Percentiles rank a stretch among this genome's conserved stretches.
phyloP scores from a whole-genome alignment of 35 echinoderm and acorn worm genomes.

The Amphiura filiformis region DNA sequence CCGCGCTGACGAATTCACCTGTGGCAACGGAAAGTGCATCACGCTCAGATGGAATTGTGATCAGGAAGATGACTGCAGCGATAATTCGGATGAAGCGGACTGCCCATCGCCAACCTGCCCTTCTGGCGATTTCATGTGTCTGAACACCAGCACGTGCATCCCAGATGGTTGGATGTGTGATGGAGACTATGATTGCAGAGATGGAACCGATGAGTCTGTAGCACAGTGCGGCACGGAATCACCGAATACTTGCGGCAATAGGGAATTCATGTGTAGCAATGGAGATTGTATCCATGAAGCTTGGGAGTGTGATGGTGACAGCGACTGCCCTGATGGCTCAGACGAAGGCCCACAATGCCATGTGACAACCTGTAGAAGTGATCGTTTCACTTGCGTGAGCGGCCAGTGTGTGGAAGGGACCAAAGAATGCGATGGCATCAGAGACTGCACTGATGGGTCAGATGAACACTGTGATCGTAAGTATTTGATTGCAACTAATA shows the following conservation, averaged over 20 bases:
- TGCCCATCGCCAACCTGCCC: constrained; percentile 55
- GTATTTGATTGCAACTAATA: too few relatives aligned
- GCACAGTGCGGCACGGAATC: background rate
- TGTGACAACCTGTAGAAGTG: constrained; percentile 50
- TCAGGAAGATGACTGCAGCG: constrained; percentile 65
- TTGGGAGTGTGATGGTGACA: constrained; percentile 75
- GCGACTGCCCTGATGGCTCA: constrained; percentile 60
- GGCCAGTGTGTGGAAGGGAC: constrained; percentile 33
- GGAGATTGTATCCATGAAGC: constrained; percentile 66
- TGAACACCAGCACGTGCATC: constrained; percentile 50
- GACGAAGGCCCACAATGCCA: constrained; percentile 57
- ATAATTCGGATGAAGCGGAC: constrained; percentile 55
- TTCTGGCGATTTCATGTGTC: constrained; percentile 57
- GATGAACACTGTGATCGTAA: constrained; percentile 65
- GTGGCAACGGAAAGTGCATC: constrained; percentile 71
- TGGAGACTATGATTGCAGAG: constrained; percentile 52
- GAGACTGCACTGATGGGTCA: constrained; percentile 51
- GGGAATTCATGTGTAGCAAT: constrained; percentile 44
- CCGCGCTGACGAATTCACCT: constrained; percentile 56
- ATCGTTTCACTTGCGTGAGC: constrained; percentile 31
- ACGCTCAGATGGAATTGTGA: constrained; percentile 74
- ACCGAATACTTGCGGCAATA: background rate
- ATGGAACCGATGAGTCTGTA: constrained; percentile 37
- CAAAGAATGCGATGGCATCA: constrained; percentile 32
- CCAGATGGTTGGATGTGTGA: constrained; percentile 54